Evolutionary conservation across 1,140 invertebrate genomes (phyloP).

Genomic region (Caenorhabditis inopinata): DNA sequence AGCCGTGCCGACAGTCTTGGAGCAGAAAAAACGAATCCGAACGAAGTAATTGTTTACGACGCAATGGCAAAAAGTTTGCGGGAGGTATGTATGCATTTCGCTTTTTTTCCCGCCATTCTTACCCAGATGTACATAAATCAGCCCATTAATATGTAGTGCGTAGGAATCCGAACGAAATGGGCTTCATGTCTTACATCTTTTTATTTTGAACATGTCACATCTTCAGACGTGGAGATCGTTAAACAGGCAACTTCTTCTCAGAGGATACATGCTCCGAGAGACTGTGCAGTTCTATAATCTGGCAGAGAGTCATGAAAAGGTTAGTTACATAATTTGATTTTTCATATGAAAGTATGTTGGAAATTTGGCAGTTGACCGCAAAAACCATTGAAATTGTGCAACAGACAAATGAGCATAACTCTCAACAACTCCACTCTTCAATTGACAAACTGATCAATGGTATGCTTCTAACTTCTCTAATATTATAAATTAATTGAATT

Average conservation of each 20-base stretch:
- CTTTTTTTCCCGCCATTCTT: neutral
- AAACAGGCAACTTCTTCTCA: constrained; percentile 77
- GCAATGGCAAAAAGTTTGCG: constrained; percentile 87
- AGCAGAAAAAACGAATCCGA: constrained; percentile 54
- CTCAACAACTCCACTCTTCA: constrained; percentile 5
- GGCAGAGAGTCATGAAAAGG: constrained; percentile 45
- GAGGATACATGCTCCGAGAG: constrained; percentile 77
- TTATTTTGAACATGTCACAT: neutral
- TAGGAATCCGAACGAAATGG: neutral
- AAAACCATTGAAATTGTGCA: constrained; percentile 22
- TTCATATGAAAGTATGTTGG: neutral
- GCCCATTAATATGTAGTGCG: neutral
- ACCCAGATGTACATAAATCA: constrained; percentile 15
- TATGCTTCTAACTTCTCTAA: neutral
- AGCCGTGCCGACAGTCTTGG: constrained; percentile 77
- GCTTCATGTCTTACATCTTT: neutral
- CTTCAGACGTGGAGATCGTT: constrained; percentile 80
- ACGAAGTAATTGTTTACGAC: constrained; percentile 76
- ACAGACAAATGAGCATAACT: neutral
- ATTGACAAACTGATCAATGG: constrained; percentile 32
- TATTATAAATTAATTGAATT: neutral
- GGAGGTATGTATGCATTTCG: constrained; percentile 63
- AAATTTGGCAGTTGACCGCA: neutral
- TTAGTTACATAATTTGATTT: neutral
- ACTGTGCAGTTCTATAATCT: constrained; percentile 67